A percentile compares a stretch with the other conserved stretches of the same genome.
Conservation (phyloP, 1,140 invertebrate genomes). For the Neotoxoptera formosana region DNA sequence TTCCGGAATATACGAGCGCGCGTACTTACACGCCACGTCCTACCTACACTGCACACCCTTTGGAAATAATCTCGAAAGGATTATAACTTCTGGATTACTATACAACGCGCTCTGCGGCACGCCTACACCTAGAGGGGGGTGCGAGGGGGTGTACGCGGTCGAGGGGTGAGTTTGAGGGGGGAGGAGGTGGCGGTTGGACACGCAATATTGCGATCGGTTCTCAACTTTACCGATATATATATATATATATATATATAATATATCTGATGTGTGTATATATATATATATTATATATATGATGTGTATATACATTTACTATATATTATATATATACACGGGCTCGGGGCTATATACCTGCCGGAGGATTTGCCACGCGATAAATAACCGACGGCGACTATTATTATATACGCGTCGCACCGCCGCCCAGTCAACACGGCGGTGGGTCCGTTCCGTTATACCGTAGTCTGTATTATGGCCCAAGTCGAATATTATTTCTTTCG, state of each 20-base stretch:
- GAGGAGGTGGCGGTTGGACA: no score
- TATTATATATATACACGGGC: no score
- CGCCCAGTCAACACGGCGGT: not conserved
- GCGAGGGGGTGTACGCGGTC: not conserved
- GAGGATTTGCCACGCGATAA: constrained; percentile 27
- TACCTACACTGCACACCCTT: not conserved
- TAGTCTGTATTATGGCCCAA: not conserved
- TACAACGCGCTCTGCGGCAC: not conserved
- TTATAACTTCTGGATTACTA: constrained; percentile 41
- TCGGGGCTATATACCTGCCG: not conserved
- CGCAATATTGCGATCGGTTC: constrained; percentile 21
- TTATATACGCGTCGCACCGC: not conserved
- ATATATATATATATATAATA: no score
- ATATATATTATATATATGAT: no score
- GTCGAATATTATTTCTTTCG: not conserved
- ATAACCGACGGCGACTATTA: not conserved
- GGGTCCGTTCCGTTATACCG: not conserved
- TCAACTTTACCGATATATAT: constrained; percentile 27
- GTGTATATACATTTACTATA: no score
- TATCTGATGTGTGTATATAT: no score
- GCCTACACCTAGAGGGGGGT: no score
- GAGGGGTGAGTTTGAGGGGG: no score
- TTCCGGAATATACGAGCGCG: not conserved
- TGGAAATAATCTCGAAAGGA: constrained; percentile 51
- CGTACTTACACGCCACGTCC: no score